Base-by-base conservation (phyloP, 2,888 invertebrate genomes). In the Drymonia ruficornis region DNA sequence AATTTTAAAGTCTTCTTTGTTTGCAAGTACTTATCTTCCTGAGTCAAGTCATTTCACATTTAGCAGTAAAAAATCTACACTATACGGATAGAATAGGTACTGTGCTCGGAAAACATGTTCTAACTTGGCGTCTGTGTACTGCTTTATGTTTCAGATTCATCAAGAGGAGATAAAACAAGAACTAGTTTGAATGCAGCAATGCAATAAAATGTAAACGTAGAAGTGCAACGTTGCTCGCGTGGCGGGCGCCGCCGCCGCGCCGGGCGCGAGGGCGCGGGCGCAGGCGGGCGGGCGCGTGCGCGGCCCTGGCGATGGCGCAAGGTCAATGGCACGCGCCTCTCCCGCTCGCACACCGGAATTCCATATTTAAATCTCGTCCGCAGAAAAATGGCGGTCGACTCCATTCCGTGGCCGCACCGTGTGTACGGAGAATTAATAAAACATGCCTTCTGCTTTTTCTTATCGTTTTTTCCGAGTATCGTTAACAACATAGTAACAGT, bases 331-430 rank as follows among this genome's bases (percentile, higher is more conserved):
- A 91, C 89, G 89, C 89, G 86, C 76, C 88, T 87, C 86, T 91
- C 91, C 87, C 85, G 84, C 91, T 91, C 91, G 87, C 91, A 91
- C 92, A 91, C 91, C 91, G 91, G 91, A 91, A 92, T 92, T 91
- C 92, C 92, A 92, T 91, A 91, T 92, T 92, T 92, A 91, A 92
- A 91, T 91, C 91, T 91, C 90, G 90, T 89, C 91, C 91, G 91
- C 91, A 91, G 90, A 92, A 92, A 92, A 91, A 91, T 91, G 91
- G 91, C 92, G 89, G 86, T 87, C 81, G 82, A 80, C 86, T 90
- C 80, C 90, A 90, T 90, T 89, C 89, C 87, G 81, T 83, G 78
- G 74, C 75, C 74, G 76, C 79, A 74, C 76, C 78, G 81, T 81
- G 81, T 86, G 82, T 86, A 91, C 88, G 84, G 79, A 80, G 91